Evolutionary conservation across 2,113 vertebrate genomes (phyloP), one percentile per base, ranked within the genome.

Genomic region (Tragulus kanchil): DNA sequence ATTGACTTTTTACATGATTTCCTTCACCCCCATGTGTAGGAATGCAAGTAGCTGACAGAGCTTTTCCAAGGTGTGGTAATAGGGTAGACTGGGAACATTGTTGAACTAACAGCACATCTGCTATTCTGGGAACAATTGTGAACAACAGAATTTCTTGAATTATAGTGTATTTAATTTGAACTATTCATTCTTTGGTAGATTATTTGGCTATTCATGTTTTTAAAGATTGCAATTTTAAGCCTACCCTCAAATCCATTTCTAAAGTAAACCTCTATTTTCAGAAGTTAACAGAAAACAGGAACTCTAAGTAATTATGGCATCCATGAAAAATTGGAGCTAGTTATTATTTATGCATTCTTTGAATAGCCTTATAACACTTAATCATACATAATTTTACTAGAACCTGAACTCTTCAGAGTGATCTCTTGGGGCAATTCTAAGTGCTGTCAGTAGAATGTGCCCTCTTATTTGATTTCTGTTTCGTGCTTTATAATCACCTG

Each of bases 1-100:
- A 98, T 98, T 98, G 98, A 98, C 96, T 97, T 36, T 98, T 98
- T 97, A 95, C n/a, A 87, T 95, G 1, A 98, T 98, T 98, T 98
- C 96, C 96, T 98, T 98, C 95, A 98, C 95, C 98, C 94, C 95
- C 97, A 98, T 94, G 71, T 98, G 75, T 96, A 98, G 95, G 98
- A 99, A 98, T 98, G 97, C 86, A 97, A 89, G 83, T 96, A 98
- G 93, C 93, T 98, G 94, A 98, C 97, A 96, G 95, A 67, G 90
- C 97, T 98, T 96, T 97, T 81, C 92, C 93, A 82, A 97, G 98
- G 96, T 98, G 97, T 97, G 97, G 97, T 98, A 97, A 90, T 62
- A 97, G 89, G 83, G 25, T 97, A 98, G 97, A 98, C 96, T 96
- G 97, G 95, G 94, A 98, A 71, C 96, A 96, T 95, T 98, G 95